Base-by-base conservation (phyloP, 2,888 invertebrate genomes). In the Bimastos eiseni region DNA sequence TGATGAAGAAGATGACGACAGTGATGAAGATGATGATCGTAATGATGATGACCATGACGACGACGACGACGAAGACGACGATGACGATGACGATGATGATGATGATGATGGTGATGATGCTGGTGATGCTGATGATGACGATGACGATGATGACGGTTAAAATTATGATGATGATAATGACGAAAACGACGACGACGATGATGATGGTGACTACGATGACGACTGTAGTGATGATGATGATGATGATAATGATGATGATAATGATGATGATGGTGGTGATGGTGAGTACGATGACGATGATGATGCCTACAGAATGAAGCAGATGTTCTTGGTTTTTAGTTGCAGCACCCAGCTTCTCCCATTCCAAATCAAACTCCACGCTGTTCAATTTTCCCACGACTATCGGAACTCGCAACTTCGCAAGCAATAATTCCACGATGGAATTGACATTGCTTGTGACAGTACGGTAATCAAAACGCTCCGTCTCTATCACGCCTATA, bases 231-330 rank as follows among this genome's bases (percentile, higher is more conserved):
- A 86, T 88, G 33, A 33, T 88, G 38, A 49, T 37, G 36, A 36
- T 90, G 84, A 41, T 88, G 33, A 41, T 86, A 8, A 49, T 90
- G 38, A n/a, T 49, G 34, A 34, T 41, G 33, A n/a, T 88, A 88
- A 90, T 83, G 49, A 49, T 21, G 49, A 49, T 6, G 24, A 49
- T 21, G 37, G 84, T 38, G 30, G n/a, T 11, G 90, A 84, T 84
- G n/a, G 13, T 36, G 44, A 44, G 88, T 38, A 34, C 33, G 30
- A 24, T 89, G 15, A 55, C 4, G 33, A 36, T 34, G 44, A 86
- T 36, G 34, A 41, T 70, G 38, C 36, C 0, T 8, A 70, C n/a
- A 70, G 8, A 0, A 30, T 30, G 70, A 70, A 70, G n/a, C 70
- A 70, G 70, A n/a, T n/a, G 70, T 70, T 70, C 70, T 70, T 70